These are phyloP conservation scores for Psophia crepitans DNA, from an alignment of 2,113 vertebrate genomes.

Conservation along the genomic window DNA sequence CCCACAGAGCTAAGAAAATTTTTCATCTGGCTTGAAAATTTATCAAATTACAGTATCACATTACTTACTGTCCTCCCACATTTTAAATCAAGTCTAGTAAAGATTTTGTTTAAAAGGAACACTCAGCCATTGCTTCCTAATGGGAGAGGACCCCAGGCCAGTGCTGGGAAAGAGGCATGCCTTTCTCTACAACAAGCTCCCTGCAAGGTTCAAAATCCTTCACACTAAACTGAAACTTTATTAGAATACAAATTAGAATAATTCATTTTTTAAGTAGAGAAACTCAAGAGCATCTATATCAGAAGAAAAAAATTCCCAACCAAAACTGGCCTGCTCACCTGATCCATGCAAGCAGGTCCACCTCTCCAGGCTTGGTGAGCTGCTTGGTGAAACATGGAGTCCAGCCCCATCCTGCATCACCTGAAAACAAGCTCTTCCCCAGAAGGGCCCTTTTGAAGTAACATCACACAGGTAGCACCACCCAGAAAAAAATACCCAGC, in stretches of 20 bases:
- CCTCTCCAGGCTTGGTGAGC: rapidly evolving
- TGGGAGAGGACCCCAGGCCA: not conserved
- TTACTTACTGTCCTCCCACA: not conserved
- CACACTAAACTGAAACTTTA: not conserved
- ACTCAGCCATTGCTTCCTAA: not conserved
- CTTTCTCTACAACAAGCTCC: not conserved
- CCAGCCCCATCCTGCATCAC: rapidly evolving
- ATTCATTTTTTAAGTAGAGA: not conserved
- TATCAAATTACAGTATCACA: not conserved
- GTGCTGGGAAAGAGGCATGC: not conserved
- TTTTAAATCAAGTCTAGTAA: not conserved
- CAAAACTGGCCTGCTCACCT: not conserved
- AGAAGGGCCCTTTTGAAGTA: not conserved
- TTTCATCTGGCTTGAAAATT: not conserved
- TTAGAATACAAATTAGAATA: not conserved
- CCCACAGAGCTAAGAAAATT: not conserved
- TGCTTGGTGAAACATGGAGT: rapidly evolving
- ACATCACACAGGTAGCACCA: not conserved
- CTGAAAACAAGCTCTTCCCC: rapidly evolving
- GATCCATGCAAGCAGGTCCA: rapidly evolving
- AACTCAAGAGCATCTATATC: not conserved
- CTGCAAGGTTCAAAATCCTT: not conserved
- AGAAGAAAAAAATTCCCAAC: not conserved
- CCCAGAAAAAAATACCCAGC: not conserved
- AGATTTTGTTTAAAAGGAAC: not conserved